phyloP scores from a whole-genome alignment of 2,888 invertebrate genomes.

The Ormyrus rosae region DNA sequence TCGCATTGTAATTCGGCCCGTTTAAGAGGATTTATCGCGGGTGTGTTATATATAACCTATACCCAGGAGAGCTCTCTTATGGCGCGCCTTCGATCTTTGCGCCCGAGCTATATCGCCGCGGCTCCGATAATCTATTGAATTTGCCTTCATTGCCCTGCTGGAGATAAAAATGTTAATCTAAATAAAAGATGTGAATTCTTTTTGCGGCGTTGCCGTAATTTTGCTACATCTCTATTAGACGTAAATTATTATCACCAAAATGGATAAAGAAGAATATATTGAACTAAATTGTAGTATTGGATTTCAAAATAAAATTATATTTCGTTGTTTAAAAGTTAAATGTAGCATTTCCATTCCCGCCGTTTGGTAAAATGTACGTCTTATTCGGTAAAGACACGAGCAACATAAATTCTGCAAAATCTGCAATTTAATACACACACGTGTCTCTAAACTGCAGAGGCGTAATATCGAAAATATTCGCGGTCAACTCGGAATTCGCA shows the following conservation, averaged over 20 bases:
- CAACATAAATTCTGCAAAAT: background rate
- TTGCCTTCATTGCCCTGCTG: background rate
- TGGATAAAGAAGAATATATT: background rate
- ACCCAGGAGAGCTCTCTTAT: background rate
- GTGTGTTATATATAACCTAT: background rate
- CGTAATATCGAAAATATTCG: conserved; percentile 12
- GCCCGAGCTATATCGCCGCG: background rate
- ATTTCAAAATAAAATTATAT: background rate
- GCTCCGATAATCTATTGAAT: too few species aligned
- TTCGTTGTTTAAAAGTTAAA: background rate
- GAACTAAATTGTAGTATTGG: too few species aligned
- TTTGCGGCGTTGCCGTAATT: too few species aligned
- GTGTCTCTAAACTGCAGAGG: background rate
- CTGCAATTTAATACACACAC: conserved; percentile 15
- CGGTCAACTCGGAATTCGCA: conserved; percentile 27
- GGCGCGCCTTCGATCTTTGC: conserved; percentile 17
- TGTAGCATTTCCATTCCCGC: background rate
- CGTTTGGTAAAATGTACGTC: background rate
- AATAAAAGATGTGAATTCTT: too few species aligned
- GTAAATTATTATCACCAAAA: background rate
- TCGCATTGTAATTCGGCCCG: conserved; percentile 44
- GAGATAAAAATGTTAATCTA: too few species aligned
- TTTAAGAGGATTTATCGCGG: conserved; percentile 43
- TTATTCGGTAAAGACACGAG: too few species aligned
- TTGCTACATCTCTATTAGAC: too few species aligned